Percentiles rank a stretch among this genome's conserved stretches.
These are phyloP conservation scores for Tinamus major DNA, from an alignment of 2,797 vertebrate genomes.

Conservation along the genomic window DNA sequence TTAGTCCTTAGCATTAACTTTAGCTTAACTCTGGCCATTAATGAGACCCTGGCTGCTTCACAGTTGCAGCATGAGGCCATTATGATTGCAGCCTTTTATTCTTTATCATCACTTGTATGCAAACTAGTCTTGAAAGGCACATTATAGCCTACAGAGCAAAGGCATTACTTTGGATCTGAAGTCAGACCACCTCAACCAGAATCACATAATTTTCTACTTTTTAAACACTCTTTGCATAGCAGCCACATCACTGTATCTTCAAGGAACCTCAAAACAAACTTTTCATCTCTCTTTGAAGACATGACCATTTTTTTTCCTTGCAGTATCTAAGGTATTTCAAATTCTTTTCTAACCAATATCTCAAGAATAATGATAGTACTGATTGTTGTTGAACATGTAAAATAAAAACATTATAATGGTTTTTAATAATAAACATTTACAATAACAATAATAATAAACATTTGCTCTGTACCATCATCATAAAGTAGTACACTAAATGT, in stretches of 20 bases:
- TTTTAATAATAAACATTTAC: too few relatives aligned
- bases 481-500: neutral
- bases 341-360: neutral
- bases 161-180: neutral
- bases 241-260: neutral
- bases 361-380: neutral
- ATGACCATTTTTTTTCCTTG: neutral
- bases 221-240: neutral
- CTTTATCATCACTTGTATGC: neutral
- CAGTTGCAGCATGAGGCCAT: neutral
- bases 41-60: neutral
- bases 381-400: neutral
- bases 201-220: neutral
- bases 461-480: neutral
- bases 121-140: neutral
- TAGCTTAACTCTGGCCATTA: neutral
- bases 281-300: neutral
- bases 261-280: neutral
- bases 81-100: neutral
- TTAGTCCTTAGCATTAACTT: neutral
- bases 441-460: too few relatives aligned
- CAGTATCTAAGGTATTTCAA: neutral
- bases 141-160: neutral
- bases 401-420: neutral
- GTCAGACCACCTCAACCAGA: neutral